Evolutionary conservation across 2,888 invertebrate species (phyloP).

Genomic region (Eledona agricola): DNA sequence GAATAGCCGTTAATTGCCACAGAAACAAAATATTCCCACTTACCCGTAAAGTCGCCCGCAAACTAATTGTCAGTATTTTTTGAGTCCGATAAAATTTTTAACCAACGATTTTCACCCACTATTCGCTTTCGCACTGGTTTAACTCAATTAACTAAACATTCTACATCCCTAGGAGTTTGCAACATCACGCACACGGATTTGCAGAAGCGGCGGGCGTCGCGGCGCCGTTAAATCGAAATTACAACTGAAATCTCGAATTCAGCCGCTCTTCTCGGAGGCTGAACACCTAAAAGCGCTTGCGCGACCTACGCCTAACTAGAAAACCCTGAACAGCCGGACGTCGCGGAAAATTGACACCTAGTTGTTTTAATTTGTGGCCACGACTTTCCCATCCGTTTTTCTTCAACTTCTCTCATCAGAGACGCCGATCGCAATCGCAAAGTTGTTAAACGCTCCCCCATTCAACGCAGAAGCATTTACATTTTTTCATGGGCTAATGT

Average conservation of each 20-base stretch:
- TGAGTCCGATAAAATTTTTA: conserved; percentile 3
- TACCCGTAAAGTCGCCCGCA: conserved; percentile 28
- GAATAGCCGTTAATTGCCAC: conserved; percentile 22
- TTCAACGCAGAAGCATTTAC: too few species aligned
- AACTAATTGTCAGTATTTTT: conserved; percentile 5
- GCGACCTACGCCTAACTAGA: conserved; percentile 53
- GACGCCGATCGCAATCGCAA: too few species aligned
- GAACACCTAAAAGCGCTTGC: conserved; percentile 48
- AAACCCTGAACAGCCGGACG: conserved; percentile 44
- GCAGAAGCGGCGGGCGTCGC: conserved; percentile 29
- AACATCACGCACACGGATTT: conserved; percentile 30
- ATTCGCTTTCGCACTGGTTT: conserved; percentile 11
- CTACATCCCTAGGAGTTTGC: conserved; percentile 31
- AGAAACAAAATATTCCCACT: conserved; percentile 13
- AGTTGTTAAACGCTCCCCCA: too few species aligned
- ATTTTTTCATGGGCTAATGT: too few species aligned
- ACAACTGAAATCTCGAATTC: conserved; percentile 50
- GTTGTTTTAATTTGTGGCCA: conserved; percentile 34
- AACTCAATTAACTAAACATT: conserved; percentile 1
- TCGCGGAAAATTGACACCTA: conserved; percentile 38
- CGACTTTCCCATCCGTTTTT: too few species aligned
- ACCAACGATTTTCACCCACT: conserved; percentile 23
- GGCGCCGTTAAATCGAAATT: conserved; percentile 44
- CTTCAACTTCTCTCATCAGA: too few species aligned
- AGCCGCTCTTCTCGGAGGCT: conserved; percentile 51